Base-by-base conservation (phyloP, 1,140 invertebrate genomes). In the Campoletis sonorensis region DNA sequence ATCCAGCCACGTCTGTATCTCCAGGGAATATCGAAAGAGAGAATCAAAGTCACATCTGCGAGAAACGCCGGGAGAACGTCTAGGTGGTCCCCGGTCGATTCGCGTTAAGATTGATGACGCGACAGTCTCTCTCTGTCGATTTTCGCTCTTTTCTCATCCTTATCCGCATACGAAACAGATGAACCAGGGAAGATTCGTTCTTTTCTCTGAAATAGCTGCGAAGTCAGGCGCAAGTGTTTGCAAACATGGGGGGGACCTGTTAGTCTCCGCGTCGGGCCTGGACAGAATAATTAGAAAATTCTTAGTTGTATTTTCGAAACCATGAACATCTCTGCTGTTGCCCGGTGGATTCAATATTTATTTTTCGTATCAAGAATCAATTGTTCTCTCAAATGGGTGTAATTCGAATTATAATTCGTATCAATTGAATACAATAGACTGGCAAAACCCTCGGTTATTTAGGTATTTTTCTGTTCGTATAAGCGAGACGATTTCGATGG, bases 31-130 rank as follows among this genome's bases (percentile, higher is more conserved):
- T 79, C 75, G 83, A 80, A 85, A 87, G 87, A 83, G 81, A 88
- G 85, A 89, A 90, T 90, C 89, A 90, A 90, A 90, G 89, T 90
- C 89, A 87, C 89, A 90, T 90, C 89, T 90, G 89, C 87, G 88
- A 88, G 83, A 86, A 82, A 23, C 58, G 76, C 82, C 80, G 80
- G 86, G 85, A 84, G 82, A 80, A 87, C 82, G 84, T 83, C 82
- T 79, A 83, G 81, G 79, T 81, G 79, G 79, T 85, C 82, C 83
- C 72, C 82, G 84, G 82, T 88, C 85, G 87, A 84, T 75, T 84
- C 88, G 76, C 79, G 83, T 67, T 81, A 83, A 82, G 87, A 88
- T 85, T 86, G 87, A 88, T 87, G 86, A 88, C 83, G 77, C 68
- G 79, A 83, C 78, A 80, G n/a, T n/a, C 73, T 58, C 64, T 81